phyloP scores from a whole-genome alignment of 1,140 invertebrate species.

The Ceratina calcarata region DNA sequence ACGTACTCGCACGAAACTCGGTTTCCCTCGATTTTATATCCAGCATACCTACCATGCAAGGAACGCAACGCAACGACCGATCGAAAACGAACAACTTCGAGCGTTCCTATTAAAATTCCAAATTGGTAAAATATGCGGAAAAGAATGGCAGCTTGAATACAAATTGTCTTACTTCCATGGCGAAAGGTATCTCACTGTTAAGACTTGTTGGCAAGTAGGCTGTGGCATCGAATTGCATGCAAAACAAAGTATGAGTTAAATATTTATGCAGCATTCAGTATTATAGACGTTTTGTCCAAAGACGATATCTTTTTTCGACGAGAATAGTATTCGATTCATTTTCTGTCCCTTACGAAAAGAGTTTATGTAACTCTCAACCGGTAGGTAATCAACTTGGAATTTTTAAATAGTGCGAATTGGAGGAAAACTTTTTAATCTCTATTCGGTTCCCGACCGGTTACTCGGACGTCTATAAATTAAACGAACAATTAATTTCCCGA shows the following conservation, averaged over 20 bases:
- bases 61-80: neutral
- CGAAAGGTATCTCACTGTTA: neutral
- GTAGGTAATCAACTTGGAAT: too few relatives aligned
- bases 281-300: too few relatives aligned
- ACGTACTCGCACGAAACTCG: neutral
- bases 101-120: slow-evolving; percentile 18
- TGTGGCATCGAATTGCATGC: slow-evolving; percentile 61
- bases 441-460: too few relatives aligned
- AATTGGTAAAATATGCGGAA: slow-evolving; percentile 26
- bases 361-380: too few relatives aligned
- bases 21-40: neutral
- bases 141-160: slow-evolving; percentile 25
- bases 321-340: too few relatives aligned
- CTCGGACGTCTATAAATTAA: slow-evolving; percentile 3
- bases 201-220: slow-evolving; percentile 48
- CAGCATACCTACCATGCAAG: neutral
- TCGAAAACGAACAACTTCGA: neutral
- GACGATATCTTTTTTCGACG: slow-evolving; percentile 64
- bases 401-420: too few relatives aligned
- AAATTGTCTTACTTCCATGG: slow-evolving; percentile 15
- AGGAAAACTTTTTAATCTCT: too few relatives aligned
- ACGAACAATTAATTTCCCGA: slow-evolving; percentile 22
- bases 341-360: too few relatives aligned
- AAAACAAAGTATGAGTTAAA: slow-evolving; percentile 1
- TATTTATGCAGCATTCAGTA: too few relatives aligned